Evolutionary conservation across 2,888 invertebrate species (phyloP).

Genomic region (Carpatolechia fugitivella): DNA sequence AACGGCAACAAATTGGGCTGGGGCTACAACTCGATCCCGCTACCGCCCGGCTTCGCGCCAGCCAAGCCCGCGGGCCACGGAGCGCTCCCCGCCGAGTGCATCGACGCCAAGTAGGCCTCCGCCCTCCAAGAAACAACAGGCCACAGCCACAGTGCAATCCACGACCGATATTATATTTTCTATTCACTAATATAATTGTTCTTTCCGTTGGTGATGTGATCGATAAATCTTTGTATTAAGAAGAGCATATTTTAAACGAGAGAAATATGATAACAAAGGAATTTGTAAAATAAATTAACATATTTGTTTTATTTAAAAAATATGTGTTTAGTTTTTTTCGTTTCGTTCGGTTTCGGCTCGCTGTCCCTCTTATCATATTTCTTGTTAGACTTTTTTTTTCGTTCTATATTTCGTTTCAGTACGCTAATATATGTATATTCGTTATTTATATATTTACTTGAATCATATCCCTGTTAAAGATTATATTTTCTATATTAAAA

Average conservation of each 20-base stretch:
- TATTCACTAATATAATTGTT: constrained; percentile 49
- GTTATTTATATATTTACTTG: constrained; percentile 61
- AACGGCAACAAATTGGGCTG: constrained; percentile 38
- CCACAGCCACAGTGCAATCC: constrained; percentile 47
- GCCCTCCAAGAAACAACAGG: constrained; percentile 62
- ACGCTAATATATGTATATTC: constrained; percentile 59
- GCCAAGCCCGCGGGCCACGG: constrained; percentile 33
- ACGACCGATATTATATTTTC: constrained; percentile 51
- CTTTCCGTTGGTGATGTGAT: constrained; percentile 70
- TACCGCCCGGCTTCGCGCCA: constrained; percentile 73
- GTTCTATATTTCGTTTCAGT: constrained; percentile 33
- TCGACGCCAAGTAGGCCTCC: constrained; percentile 74
- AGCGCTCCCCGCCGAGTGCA: constrained; percentile 70
- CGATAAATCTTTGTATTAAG: constrained; percentile 78
- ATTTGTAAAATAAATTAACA: constrained; percentile 79
- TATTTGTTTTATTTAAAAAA: constrained; percentile 75
- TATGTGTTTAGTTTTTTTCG: constrained; percentile 31
- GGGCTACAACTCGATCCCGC: constrained; percentile 50
- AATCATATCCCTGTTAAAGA: constrained; percentile 69
- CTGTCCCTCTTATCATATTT: constrained; percentile 58
- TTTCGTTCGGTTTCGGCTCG: constrained; percentile 38
- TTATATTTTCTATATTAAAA: constrained; percentile 72
- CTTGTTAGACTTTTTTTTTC: constrained; percentile 42
- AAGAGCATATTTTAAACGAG: constrained; percentile 77
- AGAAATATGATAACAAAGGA: constrained; percentile 79